These are phyloP conservation scores for Brachionus angularis DNA, from an alignment of 1,140 invertebrate species.

Conservation along the genomic window DNA sequence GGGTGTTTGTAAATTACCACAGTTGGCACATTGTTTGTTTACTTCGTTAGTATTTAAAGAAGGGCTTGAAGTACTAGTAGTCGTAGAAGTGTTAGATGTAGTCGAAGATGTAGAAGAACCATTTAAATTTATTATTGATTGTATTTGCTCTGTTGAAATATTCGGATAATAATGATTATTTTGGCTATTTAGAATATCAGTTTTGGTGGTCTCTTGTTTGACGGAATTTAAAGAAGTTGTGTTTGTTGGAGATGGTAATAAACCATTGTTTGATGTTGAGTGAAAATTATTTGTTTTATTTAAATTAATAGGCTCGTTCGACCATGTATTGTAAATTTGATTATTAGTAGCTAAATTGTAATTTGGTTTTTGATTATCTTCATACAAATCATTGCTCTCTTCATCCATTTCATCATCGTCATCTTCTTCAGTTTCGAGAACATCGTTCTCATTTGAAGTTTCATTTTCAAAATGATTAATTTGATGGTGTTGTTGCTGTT, in stretches of 20 bases:
- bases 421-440: neutral
- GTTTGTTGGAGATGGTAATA: constrained; percentile 3
- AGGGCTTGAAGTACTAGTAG: too few relatives aligned
- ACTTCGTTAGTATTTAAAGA: too few relatives aligned
- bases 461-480: neutral
- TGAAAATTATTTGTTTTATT: constrained; percentile 13
- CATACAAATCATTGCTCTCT: neutral
- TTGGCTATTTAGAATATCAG: neutral
- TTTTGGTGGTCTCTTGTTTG: neutral
- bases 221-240: neutral
- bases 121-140: neutral
- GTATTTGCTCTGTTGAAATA: neutral
- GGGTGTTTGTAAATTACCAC: constrained; percentile 22
- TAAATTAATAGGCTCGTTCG: neutral
- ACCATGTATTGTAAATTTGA: constrained; percentile 14
- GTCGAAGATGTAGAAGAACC: too few relatives aligned
- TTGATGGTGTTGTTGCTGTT: neutral
- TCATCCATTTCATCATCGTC: constrained; percentile 1
- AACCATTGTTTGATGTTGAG: neutral
- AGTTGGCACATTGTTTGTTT: constrained; percentile 39
- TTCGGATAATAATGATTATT: neutral
- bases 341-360: too few relatives aligned
- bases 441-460: neutral
- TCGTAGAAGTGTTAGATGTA: too few relatives aligned
- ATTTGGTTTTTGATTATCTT: too few relatives aligned